Conservation (phyloP, 2,113 vertebrate species). For the Poicephalus gulielmi region DNA sequence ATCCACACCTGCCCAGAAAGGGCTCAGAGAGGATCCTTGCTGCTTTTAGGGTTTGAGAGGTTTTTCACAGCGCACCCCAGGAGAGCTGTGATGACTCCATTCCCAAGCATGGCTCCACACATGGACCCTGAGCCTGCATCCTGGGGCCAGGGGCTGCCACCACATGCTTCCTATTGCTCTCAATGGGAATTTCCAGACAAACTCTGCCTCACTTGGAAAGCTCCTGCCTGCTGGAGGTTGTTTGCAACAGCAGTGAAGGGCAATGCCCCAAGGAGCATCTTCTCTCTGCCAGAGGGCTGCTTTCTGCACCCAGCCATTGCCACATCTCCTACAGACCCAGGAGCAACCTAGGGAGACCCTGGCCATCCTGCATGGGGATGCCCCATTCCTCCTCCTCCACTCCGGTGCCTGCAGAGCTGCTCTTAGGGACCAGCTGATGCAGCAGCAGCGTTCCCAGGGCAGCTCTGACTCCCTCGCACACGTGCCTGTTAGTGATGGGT, state of each 20-base stretch:
- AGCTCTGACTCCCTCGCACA: neutral
- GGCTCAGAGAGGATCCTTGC: neutral
- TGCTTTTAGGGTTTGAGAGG: neutral
- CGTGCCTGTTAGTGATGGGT: neutral
- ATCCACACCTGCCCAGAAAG: neutral
- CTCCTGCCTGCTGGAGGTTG: neutral
- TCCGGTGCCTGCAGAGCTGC: neutral
- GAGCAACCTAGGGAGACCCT: neutral
- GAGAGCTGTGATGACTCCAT: neutral
- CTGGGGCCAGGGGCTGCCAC: neutral
- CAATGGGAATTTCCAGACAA: neutral
- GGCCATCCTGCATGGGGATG: neutral
- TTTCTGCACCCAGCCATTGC: neutral
- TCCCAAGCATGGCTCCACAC: neutral
- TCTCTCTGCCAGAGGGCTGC: neutral
- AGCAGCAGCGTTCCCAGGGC: accelerated
- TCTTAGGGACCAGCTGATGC: neutral
- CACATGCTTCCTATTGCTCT: neutral
- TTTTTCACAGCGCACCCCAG: neutral
- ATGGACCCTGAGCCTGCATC: neutral
- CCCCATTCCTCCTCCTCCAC: neutral
- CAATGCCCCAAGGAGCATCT: neutral
- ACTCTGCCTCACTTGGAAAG: neutral
- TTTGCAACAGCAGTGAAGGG: neutral
- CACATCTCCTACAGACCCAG: neutral